Conservation (phyloP, 2,797 vertebrate species). For the Tauraco hartlaubi region DNA sequence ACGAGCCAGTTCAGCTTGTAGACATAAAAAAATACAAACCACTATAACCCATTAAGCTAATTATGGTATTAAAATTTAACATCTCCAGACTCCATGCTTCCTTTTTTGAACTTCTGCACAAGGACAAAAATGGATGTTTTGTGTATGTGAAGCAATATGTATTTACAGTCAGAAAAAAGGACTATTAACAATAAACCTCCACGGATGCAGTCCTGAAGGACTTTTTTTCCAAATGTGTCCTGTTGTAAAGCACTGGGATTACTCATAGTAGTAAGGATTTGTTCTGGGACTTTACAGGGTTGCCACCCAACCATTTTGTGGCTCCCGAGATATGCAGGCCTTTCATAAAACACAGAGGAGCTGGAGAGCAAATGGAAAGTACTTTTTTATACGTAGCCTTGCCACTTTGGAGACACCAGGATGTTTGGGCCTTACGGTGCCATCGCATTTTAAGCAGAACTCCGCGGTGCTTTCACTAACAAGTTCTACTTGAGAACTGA, state of each 20-base stretch:
- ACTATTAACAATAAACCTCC: constrained; percentile 6
- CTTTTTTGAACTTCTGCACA: not conserved
- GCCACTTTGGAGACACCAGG: not conserved
- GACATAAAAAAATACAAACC: not conserved
- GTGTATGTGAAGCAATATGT: not conserved
- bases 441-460: constrained; percentile 15
- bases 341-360: constrained; percentile 22
- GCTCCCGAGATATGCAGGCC: constrained; percentile 28
- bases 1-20: not conserved
- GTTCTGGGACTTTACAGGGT: constrained; percentile 34
- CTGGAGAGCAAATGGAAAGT: not conserved
- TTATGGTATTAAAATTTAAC: constrained; percentile 9
- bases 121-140: not conserved
- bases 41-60: not conserved
- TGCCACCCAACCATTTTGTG: constrained; percentile 60
- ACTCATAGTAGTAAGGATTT: constrained; percentile 47
- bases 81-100: not conserved
- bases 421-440: not conserved
- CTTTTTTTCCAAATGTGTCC: not conserved
- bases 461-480: not conserved
- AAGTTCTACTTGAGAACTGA: constrained; percentile 34
- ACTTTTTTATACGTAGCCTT: not conserved
- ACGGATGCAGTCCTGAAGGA: not conserved
- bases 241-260: constrained; percentile 32
- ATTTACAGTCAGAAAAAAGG: constrained; percentile 9